Percentiles rank a stretch among this genome's conserved stretches.
Conservation (phyloP, 2,113 vertebrate genomes). For the Phyllostomus hastatus region DNA sequence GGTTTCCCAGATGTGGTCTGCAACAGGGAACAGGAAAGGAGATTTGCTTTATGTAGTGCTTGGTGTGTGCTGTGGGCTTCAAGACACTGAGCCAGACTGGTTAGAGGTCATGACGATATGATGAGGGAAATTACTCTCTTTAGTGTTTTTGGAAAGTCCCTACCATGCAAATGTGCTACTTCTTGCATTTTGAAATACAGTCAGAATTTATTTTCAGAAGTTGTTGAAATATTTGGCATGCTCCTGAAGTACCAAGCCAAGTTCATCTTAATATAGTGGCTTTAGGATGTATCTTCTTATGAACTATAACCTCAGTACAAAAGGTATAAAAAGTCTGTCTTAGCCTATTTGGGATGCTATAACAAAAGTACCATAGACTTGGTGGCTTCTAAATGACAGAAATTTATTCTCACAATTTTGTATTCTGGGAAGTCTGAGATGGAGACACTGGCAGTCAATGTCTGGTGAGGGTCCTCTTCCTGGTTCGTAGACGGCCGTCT, state of each 20-base stretch:
- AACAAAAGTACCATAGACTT: background rate
- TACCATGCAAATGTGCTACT: background rate
- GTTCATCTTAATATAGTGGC: background rate
- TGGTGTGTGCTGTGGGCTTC: background rate
- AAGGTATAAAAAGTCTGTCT: background rate
- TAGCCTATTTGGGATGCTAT: background rate
- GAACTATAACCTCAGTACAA: background rate
- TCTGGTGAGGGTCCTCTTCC: background rate
- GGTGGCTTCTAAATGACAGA: background rate
- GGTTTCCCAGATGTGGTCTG: background rate
- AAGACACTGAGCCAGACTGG: background rate
- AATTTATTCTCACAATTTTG: background rate
- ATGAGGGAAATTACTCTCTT: background rate
- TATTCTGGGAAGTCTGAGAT: background rate
- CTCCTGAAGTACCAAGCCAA: background rate
- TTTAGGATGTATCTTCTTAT: background rate
- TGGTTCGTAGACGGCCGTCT: background rate
- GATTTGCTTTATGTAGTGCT: background rate
- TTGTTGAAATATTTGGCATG: background rate
- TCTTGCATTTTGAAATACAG: conserved; percentile 17
- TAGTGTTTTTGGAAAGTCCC: background rate
- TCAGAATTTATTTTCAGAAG: background rate
- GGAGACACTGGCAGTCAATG: background rate
- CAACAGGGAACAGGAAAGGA: background rate
- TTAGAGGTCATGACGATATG: background rate